Conservation (phyloP, 2,888 invertebrate genomes). For the Netelia melanura region DNA sequence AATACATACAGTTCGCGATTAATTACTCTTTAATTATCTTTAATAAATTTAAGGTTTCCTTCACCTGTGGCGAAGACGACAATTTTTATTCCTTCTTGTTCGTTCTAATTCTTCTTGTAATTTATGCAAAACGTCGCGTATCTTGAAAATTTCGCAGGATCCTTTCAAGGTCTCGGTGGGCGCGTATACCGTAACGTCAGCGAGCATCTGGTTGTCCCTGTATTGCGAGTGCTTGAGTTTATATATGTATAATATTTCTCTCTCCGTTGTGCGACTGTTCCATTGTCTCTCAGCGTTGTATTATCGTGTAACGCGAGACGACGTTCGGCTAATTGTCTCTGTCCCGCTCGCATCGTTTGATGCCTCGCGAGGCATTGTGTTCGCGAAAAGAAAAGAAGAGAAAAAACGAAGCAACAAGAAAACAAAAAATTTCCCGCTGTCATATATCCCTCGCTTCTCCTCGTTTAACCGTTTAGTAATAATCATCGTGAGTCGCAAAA, state of each 20-base stretch:
- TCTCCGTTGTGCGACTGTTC: constrained; percentile 50
- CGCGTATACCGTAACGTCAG: constrained; percentile 39
- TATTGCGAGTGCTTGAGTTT: constrained; percentile 10
- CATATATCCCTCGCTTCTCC: not conserved
- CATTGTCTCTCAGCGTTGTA: constrained; percentile 52
- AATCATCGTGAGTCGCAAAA: constrained; percentile 41
- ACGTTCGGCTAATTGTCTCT: constrained; percentile 48
- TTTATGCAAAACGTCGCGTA: not conserved
- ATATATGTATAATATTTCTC: constrained; percentile 1
- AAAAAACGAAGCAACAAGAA: not conserved
- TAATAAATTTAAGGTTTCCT: too few species aligned
- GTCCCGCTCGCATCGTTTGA: constrained; percentile 40
- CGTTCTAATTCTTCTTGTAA: not conserved
- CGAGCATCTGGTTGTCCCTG: constrained; percentile 42
- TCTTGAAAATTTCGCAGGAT: constrained; percentile 26
- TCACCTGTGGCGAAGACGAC: too few species aligned
- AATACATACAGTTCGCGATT: too few species aligned
- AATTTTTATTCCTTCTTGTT: too few species aligned
- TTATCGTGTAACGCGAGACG: constrained; percentile 55
- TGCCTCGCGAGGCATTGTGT: constrained; percentile 45
- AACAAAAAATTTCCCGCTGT: constrained; percentile 2
- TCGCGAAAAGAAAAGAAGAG: constrained; percentile 11
- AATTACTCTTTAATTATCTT: too few species aligned
- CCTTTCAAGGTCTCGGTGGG: constrained; percentile 27
- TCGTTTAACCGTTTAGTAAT: constrained; percentile 49